Percentiles rank a stretch among this genome's conserved stretches.
phyloP scores from a whole-genome alignment of 2,888 invertebrate species.

The Latrodectus hesperus region DNA sequence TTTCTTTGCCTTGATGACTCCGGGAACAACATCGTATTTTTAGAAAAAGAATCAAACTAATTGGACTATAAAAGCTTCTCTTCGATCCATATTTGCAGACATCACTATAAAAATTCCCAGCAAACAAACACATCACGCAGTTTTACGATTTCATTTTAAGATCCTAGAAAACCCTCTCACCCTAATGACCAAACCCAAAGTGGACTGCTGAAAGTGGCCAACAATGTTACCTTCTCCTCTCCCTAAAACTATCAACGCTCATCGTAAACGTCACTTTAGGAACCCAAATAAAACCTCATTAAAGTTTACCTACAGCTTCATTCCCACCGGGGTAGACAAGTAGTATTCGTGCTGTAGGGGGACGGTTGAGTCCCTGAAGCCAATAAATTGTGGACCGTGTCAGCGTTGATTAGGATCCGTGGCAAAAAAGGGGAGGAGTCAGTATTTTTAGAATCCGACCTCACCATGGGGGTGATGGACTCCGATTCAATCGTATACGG shows the following conservation, averaged over 20 bases:
- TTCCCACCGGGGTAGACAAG: slow-evolving; percentile 1
- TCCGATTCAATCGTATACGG: neutral
- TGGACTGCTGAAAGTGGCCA: neutral
- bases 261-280: slow-evolving; percentile 18
- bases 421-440: slow-evolving; percentile 36
- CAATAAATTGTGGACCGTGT: slow-evolving; percentile 59
- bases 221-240: neutral
- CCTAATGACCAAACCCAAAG: too few species aligned
- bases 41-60: too few species aligned
- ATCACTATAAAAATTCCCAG: too few species aligned
- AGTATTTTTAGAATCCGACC: slow-evolving; percentile 30
- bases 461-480: slow-evolving; percentile 6
- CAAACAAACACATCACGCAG: too few species aligned
- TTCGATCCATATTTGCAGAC: too few species aligned
- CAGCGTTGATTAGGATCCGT: slow-evolving; percentile 67
- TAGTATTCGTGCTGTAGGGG: neutral
- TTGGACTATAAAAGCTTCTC: neutral
- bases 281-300: neutral
- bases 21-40: too few species aligned
- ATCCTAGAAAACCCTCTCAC: too few species aligned
- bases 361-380: slow-evolving; percentile 2
- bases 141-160: too few species aligned
- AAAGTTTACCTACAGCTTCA: slow-evolving; percentile 10
- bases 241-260: slow-evolving; percentile 33
- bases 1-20: too few species aligned